Conservation (phyloP, 2,888 invertebrate species). For the Limenitis camilla region DNA sequence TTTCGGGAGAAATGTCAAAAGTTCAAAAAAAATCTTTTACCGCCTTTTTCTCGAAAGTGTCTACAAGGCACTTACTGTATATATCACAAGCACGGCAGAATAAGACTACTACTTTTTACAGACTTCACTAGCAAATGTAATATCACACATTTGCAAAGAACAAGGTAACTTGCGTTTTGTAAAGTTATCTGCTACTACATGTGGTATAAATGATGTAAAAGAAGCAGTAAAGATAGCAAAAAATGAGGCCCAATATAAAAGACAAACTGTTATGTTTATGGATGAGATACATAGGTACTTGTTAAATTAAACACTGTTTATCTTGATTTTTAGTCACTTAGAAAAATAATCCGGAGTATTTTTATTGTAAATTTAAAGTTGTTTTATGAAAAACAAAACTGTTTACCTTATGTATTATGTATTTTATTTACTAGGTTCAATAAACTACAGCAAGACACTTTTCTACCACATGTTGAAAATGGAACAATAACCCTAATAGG, state of each 20-base stretch:
- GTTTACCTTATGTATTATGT: no score
- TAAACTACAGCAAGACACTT: slow-evolving; percentile 87
- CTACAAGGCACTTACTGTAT: no score
- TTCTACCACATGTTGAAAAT: slow-evolving; percentile 85
- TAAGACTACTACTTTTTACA: no score
- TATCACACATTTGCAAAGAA: slow-evolving; percentile 79
- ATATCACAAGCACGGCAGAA: no score
- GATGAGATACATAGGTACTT: slow-evolving; percentile 85
- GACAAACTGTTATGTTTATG: slow-evolving; percentile 85
- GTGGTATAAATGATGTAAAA: slow-evolving; percentile 85
- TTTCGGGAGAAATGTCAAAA: no score
- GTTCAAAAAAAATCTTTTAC: no score
- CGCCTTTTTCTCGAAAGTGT: no score
- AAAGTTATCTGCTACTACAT: slow-evolving; percentile 83
- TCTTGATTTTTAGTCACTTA: no score
- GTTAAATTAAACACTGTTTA: background rate
- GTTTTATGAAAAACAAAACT: no score
- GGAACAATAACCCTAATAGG: slow-evolving; percentile 86
- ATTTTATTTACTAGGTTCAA: slow-evolving; percentile 78
- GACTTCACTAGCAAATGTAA: slow-evolving; percentile 85
- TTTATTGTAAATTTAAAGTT: no score
- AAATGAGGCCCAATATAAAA: slow-evolving; percentile 80
- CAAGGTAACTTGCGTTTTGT: slow-evolving; percentile 77
- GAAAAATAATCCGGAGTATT: no score
- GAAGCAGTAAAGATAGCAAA: slow-evolving; percentile 81